phyloP scores from a whole-genome alignment of 2,888 invertebrate species.

The Hymenopus coronatus region DNA sequence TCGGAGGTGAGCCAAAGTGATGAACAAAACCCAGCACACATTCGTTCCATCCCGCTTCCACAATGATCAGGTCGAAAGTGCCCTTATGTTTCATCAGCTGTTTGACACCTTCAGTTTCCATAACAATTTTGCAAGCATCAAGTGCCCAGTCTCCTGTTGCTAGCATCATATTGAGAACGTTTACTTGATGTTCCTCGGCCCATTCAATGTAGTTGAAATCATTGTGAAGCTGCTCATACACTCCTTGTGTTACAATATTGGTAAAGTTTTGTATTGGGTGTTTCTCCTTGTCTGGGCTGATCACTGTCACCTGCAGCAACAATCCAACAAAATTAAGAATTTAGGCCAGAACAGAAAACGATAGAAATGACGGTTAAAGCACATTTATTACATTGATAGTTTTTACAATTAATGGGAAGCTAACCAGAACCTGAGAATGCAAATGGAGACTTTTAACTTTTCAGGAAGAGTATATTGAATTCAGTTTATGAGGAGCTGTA shows the following conservation, averaged over 20 bases:
- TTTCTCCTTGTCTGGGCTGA: slow-evolving; percentile 22
- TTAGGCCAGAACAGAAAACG: no score
- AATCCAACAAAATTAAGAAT: no score
- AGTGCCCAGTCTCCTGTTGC: background rate
- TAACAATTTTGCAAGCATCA: background rate
- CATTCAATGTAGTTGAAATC: slow-evolving; percentile 33
- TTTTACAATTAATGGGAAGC: no score
- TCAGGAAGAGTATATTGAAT: no score
- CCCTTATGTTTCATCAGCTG: background rate
- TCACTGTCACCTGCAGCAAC: slow-evolving; percentile 24
- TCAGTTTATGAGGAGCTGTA: no score
- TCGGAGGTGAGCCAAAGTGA: slow-evolving; percentile 41
- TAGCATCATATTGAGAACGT: background rate
- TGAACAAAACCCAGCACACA: slow-evolving; percentile 38
- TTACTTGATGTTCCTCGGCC: slow-evolving; percentile 22
- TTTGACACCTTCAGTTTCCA: background rate
- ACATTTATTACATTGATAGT: no score
- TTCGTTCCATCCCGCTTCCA: slow-evolving; percentile 7
- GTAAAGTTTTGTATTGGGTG: slow-evolving; percentile 1
- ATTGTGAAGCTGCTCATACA: background rate
- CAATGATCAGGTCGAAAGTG: slow-evolving; percentile 24
- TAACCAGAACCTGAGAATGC: no score
- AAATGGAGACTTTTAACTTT: no score
- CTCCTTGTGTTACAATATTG: slow-evolving; percentile 17
- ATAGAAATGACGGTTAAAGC: no score